phyloP scores from a whole-genome alignment of 2,888 invertebrate genomes.

The Smittia aterrima region DNA sequence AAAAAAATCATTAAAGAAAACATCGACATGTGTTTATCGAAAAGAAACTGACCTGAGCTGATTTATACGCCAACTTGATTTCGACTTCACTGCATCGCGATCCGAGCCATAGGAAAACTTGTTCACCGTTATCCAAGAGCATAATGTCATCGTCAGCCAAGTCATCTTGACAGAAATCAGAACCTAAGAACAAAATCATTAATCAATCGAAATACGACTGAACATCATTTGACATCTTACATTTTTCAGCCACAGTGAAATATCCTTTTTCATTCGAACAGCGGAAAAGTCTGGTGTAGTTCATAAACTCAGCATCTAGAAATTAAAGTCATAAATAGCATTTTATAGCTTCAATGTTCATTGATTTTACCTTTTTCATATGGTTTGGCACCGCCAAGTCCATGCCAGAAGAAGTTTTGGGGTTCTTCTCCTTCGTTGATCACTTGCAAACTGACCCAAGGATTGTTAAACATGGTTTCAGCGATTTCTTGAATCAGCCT shows the following conservation, averaged over 20 bases:
- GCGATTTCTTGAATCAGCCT: conserved; percentile 87
- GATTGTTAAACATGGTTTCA: conserved; percentile 85
- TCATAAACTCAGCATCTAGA: conserved; percentile 82
- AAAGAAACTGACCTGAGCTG: conserved; percentile 76
- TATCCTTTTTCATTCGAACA: conserved; percentile 99
- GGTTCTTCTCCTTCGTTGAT: conserved; percentile 93
- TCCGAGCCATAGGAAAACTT: conserved; percentile 97
- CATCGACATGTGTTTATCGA: neutral
- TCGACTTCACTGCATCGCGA: conserved; percentile 97
- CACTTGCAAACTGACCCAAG: conserved; percentile 75
- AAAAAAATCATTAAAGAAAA: no score
- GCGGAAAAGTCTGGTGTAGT: conserved; percentile 88
- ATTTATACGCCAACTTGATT: conserved; percentile 97
- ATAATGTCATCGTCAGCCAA: conserved; percentile 99
- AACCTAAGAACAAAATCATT: conserved; percentile 41
- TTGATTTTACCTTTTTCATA: conserved; percentile 62
- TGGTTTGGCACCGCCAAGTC: conserved; percentile 84
- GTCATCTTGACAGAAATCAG: conserved; percentile 75
- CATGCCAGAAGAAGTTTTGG: conserved; percentile 98
- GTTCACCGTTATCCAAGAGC: conserved; percentile 97
- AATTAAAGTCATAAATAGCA: conserved; percentile 47
- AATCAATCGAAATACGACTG: conserved; percentile 23
- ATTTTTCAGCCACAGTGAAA: conserved; percentile 98
- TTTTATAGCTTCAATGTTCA: no score
- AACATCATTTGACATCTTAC: conserved; percentile 95